phyloP scores from a whole-genome alignment of 2,888 invertebrate genomes.

The Andrena dorsata region DNA sequence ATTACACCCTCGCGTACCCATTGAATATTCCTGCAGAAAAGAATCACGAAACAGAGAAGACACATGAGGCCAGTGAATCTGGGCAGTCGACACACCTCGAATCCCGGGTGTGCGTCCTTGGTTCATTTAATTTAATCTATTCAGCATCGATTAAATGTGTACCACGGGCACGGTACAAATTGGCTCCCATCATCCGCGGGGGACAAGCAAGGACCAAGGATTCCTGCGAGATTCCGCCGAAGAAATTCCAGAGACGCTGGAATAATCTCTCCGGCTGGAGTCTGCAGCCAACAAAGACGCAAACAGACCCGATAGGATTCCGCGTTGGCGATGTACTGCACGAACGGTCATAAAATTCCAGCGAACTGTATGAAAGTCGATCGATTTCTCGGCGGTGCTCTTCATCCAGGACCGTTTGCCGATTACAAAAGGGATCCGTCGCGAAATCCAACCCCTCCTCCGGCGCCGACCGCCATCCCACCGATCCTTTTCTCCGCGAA shows the following conservation, averaged over 20 bases:
- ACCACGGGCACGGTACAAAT: conserved; percentile 13
- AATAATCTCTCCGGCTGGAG: conserved; percentile 16
- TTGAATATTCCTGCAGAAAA: not conserved
- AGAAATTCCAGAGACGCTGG: conserved; percentile 35
- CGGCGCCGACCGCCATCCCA: conserved; percentile 14
- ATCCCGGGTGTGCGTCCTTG: too few species aligned
- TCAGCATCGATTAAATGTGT: conserved; percentile 2
- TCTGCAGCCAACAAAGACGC: conserved; percentile 35
- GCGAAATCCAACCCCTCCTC: conserved; percentile 46
- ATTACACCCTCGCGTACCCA: too few species aligned
- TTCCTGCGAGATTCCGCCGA: conserved; percentile 29
- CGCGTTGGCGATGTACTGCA: conserved; percentile 3
- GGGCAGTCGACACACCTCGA: too few species aligned
- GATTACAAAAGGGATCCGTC: conserved; percentile 75
- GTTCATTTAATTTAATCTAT: too few species aligned
- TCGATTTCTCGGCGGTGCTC: conserved; percentile 54
- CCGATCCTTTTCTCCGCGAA: conserved; percentile 62
- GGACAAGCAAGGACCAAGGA: not conserved
- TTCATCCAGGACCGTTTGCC: conserved; percentile 66
- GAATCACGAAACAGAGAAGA: not conserved
- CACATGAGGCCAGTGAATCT: not conserved
- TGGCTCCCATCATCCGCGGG: not conserved
- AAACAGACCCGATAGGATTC: conserved; percentile 39
- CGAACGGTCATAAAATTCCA: conserved; percentile 49
- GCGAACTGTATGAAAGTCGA: conserved; percentile 43